Evolutionary conservation across 2,888 invertebrate species (phyloP), one percentile per base, ranked within the genome.

Genomic region (Cephus nigrinus): DNA sequence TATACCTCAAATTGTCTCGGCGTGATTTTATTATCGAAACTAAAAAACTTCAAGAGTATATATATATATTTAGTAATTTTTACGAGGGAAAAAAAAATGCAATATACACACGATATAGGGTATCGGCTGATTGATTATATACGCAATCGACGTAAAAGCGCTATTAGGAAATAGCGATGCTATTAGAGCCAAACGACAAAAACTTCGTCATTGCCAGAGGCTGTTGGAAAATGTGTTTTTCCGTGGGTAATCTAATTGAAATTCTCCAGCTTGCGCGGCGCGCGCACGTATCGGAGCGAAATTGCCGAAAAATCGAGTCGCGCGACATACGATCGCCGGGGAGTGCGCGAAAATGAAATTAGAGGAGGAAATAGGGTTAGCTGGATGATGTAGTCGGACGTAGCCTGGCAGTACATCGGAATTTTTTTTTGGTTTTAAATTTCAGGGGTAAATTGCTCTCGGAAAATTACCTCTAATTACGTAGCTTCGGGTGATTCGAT

Each of bases 231-330:
- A 32, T 69, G 75, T 69, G 35, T 72, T 74, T 69, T 76, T 71
- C 68, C 68, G 78, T 80, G 78, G 82, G 82, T 88, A 88, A 89
- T 89, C 85, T 86, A 88, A 89, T 89, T 88, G 87, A 87, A 88
- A 88, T 86, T 73, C 80, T 75, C 78, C 75, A 75, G 69, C 31
- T 32, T 36, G 76, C 72, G 36, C 23, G 55, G 9, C 23, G 55
- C 23, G 23, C 55, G 55, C 55, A 9, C 23, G 5, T 71, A 36
- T 32, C 76, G 55, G 75, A 55, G 73, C 75, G 75, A 88, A 88
- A 89, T 90, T 89, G 90, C 87, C 86, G 86, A 90, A 90, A 90
- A 90, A 90, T 90, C 89, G 89, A 89, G 89, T 89, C 88, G 87
- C 86, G 85, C 88, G 89, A 88, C 88, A 88, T 86, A 85, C 88